phyloP scores from a whole-genome alignment of 53 echinoderm and acorn worm genomes.

The Temnopleurus reevesii region DNA sequence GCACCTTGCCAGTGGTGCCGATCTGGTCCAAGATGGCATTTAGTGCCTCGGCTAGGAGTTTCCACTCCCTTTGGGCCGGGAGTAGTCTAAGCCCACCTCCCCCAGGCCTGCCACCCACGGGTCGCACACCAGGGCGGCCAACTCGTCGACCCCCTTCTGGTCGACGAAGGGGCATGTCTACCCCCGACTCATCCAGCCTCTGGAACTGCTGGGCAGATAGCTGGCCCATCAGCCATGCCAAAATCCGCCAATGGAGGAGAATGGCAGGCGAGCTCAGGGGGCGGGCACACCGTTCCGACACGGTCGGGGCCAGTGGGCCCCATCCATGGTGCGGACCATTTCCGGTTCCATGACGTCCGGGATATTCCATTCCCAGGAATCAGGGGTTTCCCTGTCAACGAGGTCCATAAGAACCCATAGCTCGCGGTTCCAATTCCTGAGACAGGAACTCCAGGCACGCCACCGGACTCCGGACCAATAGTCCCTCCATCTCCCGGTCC shows the following conservation, averaged over 20 bases:
- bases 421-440: not conserved
- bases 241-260: not conserved
- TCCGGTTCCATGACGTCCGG: not conserved
- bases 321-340: not conserved
- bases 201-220: not conserved
- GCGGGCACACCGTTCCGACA: not conserved
- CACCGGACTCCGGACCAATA: not conserved
- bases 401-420: not conserved
- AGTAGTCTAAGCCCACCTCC: conserved; percentile 62
- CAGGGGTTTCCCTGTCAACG: not conserved
- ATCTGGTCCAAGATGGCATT: not conserved
- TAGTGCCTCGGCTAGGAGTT: not conserved
- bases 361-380: not conserved
- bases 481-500: not conserved
- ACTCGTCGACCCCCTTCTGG: not conserved
- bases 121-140: conserved; percentile 5
- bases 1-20: conserved; percentile 35
- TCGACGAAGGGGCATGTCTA: conserved; percentile 23
- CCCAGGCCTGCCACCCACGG: conserved; percentile 33
- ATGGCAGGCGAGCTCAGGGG: not conserved
- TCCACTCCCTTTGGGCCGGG: not conserved
- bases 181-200: too few relatives aligned
- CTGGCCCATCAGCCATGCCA: not conserved
- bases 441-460: not conserved
- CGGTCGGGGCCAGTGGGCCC: not conserved